Base-by-base conservation (phyloP, 2,888 invertebrate species). In the Atherix ibis region DNA sequence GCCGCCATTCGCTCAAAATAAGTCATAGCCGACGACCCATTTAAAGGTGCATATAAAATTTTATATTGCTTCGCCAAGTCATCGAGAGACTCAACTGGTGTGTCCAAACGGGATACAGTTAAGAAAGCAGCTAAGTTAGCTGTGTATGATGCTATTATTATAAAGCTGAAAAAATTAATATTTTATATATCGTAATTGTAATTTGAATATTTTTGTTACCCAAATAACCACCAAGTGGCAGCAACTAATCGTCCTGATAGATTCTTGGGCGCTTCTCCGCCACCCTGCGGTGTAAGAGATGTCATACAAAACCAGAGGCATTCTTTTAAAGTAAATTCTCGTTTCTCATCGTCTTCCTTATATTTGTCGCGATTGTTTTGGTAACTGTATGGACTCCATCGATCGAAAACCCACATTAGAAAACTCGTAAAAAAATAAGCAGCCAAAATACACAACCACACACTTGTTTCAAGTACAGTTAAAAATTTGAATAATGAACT, bases 221-320 rank as follows among this genome's bases (percentile, higher is more conserved):
- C 94, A 62, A 97, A 97, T 16, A 97, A 65, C 97, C 97, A 97
- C 95, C 94, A 95, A 1, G 95, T 95, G 2, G 95, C 95, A 0
- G 95, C 95, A 0, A 97, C 80, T 9, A 97, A 64, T 32, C 95
- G 71, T 0, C 95, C 95, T 0, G 94, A 94, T 1, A 97, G 66
- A 58, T 95, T 95, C 58, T 92, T 91, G 0, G 94, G 94, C 0
- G 92, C 92, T 58, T 94, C 92, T 1, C 92, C 92, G 0, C 92
- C 92, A 1, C 92, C 91, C 60, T 83, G 74, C 0, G 97, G 97
- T 0, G 95, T 97, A 13, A 97, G 63, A 22, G 94, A 95, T 26
- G 95, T 95, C 91, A 97, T 92, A 52, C 95, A 95, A 58, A 97
- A 97, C 95, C 95, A 97, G 0, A 97, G 68, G 51, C 94, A 94